Evolutionary conservation across 2,797 vertebrate genomes (phyloP), one percentile per base, ranked within the genome.

Genomic region (Rhinella marina): DNA sequence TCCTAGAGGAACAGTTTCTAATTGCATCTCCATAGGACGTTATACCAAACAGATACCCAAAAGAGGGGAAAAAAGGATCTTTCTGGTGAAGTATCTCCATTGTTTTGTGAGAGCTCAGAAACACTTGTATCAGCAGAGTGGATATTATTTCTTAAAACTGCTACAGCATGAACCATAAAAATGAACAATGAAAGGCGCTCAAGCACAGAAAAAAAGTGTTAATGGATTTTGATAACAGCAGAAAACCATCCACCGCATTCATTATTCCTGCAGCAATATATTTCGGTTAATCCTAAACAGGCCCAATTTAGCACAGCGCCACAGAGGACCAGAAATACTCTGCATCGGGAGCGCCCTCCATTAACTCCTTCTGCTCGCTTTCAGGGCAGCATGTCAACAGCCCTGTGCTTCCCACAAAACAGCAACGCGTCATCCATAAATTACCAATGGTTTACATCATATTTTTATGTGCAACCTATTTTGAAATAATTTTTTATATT

Each of bases 211-310:
- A 81, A 81, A 91, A 88, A 91, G 90, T 81, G 90, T 92, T 92
- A 91, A 93, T 90, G 92, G 88, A 83, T 88, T 93, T 25, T 90
- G 90, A 9, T 91, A 92, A 92, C 87, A 89, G 89, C 90, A 91
- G 56, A 91, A 89, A 91, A 80, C 89, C 90, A 90, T 87, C 90
- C 90, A 27, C 82, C n/a, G 90, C 57, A 87, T 85, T 90, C 91
- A 79, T 91, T 92, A 85, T 90, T 89, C 72, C 86, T 57, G 91
- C 91, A 82, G 90, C 91, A 90, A 90, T n/a, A 52, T 90, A 91
- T 91, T 94, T 90, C 93, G 88, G 89, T 50, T 91, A 91, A 91
- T 91, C 89, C 92, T 76, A 81, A 92, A 89, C 90, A 90, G 90
- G 89, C 90, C 90, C 88, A 90, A 89, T 84, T 88, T 91, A 90